These are phyloP conservation scores for Phylloscopus trochiloides DNA, from an alignment of 2,113 vertebrate genomes.

Conservation along the genomic window DNA sequence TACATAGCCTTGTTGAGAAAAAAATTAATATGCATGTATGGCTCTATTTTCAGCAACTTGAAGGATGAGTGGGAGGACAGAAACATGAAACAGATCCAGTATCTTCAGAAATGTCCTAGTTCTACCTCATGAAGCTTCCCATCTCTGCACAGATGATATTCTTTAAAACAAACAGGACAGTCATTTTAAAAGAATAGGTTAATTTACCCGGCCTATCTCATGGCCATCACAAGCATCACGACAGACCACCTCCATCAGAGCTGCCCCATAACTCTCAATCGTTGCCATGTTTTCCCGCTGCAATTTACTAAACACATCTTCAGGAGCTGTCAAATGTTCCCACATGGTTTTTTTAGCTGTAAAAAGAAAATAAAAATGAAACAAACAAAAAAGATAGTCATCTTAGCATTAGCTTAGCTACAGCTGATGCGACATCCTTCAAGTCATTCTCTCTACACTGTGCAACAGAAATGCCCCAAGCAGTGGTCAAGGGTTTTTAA, in stretches of 20 bases:
- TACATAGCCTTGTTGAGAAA: not conserved
- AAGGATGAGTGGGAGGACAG: not conserved
- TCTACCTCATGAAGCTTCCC: not conserved
- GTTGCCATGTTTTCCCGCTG: slow-evolving; percentile 93
- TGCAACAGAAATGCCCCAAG: not conserved
- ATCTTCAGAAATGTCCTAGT: not conserved
- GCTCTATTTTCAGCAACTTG: not conserved
- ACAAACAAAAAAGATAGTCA: not conserved
- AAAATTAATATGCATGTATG: not conserved
- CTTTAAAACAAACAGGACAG: not conserved
- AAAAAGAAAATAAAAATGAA: not conserved
- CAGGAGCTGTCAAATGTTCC: slow-evolving; percentile 94
- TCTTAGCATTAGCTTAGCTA: not conserved
- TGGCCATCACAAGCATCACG: slow-evolving; percentile 96
- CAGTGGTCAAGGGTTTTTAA: not conserved
- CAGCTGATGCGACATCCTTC: not conserved
- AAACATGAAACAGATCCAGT: not conserved
- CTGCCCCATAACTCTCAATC: slow-evolving; percentile 92
- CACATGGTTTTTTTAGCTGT: slow-evolving; percentile 90
- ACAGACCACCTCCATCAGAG: slow-evolving; percentile 97
- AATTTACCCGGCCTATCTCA: slow-evolving; percentile 89
- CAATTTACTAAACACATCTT: slow-evolving; percentile 93
- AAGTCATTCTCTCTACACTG: not conserved
- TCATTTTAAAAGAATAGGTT: not conserved
- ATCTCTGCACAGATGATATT: not conserved